Base-by-base conservation (phyloP, 2,888 invertebrate species). In the Geophilus truncorum region DNA sequence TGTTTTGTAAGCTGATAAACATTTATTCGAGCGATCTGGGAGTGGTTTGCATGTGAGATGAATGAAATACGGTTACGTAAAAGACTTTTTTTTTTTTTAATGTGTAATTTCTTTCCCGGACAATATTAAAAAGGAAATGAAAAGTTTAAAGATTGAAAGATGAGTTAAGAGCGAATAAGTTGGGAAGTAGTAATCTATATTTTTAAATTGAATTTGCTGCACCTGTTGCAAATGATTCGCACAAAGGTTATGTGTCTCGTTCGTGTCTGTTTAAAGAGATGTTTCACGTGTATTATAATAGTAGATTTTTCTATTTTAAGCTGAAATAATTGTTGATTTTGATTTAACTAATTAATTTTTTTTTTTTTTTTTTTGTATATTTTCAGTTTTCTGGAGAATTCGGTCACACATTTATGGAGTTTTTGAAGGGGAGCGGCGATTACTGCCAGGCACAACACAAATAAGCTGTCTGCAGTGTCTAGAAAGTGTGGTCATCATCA, bases 381-480 rank as follows among this genome's bases (percentile, higher is more conserved):
- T 76, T 57, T 36, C 78, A 82, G 82, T 82, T 82, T 76, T 82
- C 80, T 81, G 82, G 82, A 80, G 82, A 82, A 82, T 82, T 82
- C 78, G 82, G 81, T 76, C 82, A 82, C 80, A 82, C 77, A 78
- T 81, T 81, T 80, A 95, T 95, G 95, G 95, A 95, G 95, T 96
- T 96, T 94, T 93, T 94, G 91, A 93, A 95, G 92, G 95, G 95
- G 92, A 96, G 95, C 90, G 95, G 95, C 91, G 96, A 96, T 91
- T 96, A 95, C 92, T 96, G 96, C 93, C 95, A 95, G 92, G 96
- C 96, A 90, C 96, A 96, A 93, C 96, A 96, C 95, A 95, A 94
- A 94, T 94, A 94, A 92, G 90, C 89, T 88, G 85, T 86, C 86
- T 86, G 87, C 83, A 82, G 78, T 30, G 23, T 36, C 78, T 28